Percentiles rank a stretch among this genome's conserved stretches.
Evolutionary conservation across 2,888 invertebrate species (phyloP).

Genomic region (Pollenia labialis): DNA sequence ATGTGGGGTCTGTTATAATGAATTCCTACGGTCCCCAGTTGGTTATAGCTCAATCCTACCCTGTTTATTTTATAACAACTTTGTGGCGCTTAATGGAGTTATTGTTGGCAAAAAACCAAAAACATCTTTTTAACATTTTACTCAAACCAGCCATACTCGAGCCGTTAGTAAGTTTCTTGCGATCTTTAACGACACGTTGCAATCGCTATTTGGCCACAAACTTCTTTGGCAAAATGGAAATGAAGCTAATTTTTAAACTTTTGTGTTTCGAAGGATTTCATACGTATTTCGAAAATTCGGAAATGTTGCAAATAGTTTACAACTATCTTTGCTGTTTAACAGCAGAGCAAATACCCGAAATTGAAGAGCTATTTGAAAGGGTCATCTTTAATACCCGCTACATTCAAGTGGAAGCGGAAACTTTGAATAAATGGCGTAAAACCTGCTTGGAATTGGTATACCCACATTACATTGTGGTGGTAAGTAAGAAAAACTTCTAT

Average conservation of each 20-base stretch:
- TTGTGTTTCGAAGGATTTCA: conserved; percentile 79
- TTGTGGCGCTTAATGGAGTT: conserved; percentile 79
- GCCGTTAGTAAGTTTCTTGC: conserved; percentile 78
- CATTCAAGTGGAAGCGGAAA: conserved; percentile 85
- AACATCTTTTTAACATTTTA: conserved; percentile 77
- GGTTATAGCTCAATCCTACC: conserved; percentile 81
- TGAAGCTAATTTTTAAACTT: conserved; percentile 84
- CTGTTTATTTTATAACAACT: conserved; percentile 80
- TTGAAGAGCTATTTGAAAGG: conserved; percentile 86
- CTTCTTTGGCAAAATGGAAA: conserved; percentile 87
- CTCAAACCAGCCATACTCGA: conserved; percentile 78
- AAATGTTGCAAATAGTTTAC: conserved; percentile 84
- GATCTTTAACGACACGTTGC: conserved; percentile 74
- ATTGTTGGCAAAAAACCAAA: conserved; percentile 74
- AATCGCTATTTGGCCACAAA: conserved; percentile 81
- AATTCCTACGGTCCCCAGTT: conserved; percentile 80
- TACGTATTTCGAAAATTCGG: conserved; percentile 77
- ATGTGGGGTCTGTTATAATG: conserved; percentile 81
- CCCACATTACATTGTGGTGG: conserved; percentile 83
- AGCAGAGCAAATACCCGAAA: conserved; percentile 86
- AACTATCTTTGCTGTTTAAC: conserved; percentile 87
- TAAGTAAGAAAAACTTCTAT: conserved; percentile 71
- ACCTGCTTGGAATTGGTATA: conserved; percentile 85
- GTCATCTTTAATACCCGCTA: conserved; percentile 87
- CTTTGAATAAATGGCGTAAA: conserved; percentile 85